Conservation (phyloP, 1,140 invertebrate genomes). For the Olivierus martensii region DNA sequence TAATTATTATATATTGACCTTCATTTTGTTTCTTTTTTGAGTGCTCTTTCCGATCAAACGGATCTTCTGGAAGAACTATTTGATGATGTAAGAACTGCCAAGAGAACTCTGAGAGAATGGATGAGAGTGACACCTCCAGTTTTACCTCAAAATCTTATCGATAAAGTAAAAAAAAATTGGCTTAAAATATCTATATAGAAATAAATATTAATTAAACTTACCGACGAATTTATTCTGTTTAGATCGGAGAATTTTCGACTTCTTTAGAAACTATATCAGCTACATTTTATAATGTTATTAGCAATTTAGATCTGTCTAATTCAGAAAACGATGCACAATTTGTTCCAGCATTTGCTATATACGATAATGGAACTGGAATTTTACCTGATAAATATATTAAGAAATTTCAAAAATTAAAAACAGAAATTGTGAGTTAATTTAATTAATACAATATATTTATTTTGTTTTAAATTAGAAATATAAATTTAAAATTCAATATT, state of each 20-base stretch:
- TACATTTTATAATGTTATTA: conserved; percentile 10
- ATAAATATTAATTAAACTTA: too few relatives aligned
- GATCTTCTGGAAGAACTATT: conserved; percentile 10
- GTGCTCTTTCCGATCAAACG: conserved; percentile 8
- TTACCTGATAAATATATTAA: conserved; percentile 15
- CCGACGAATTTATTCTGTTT: background rate
- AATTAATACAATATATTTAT: too few relatives aligned
- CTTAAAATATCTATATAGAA: background rate
- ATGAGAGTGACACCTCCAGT: conserved; percentile 11
- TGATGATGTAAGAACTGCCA: conserved; percentile 11
- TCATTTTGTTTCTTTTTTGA: background rate
- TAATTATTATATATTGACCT: background rate
- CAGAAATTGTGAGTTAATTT: conserved; percentile 12
- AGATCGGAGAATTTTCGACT: conserved; percentile 10
- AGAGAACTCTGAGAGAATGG: conserved; percentile 11
- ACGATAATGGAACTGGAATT: background rate
- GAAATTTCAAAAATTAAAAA: background rate
- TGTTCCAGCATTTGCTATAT: conserved; percentile 6
- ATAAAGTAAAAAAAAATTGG: conserved; percentile 4
- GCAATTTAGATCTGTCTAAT: conserved; percentile 5
- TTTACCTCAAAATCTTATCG: background rate
- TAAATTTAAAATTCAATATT: too few relatives aligned
- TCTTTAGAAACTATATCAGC: conserved; percentile 1
- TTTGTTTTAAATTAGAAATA: too few relatives aligned
- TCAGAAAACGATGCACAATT: conserved; percentile 4